A percentile compares a stretch with the other conserved stretches of the same genome.
These are phyloP conservation scores for Dendrolimus kikuchii DNA, from an alignment of 1,140 invertebrate species.

Conservation along the genomic window DNA sequence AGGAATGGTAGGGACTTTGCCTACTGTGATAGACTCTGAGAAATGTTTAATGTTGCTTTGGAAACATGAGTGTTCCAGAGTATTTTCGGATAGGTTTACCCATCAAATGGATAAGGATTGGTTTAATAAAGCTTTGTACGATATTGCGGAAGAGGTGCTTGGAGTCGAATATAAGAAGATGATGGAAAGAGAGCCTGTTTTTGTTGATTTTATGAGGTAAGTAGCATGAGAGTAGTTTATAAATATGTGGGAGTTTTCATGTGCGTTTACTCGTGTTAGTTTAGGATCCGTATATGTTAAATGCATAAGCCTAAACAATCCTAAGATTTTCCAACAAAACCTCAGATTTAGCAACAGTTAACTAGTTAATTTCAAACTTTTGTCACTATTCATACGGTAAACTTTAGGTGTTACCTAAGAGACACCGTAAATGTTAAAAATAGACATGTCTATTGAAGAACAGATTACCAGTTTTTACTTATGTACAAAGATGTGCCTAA, in stretches of 20 bases:
- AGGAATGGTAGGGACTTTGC: constrained; percentile 94
- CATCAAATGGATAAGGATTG: constrained; percentile 84
- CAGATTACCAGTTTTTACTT: too few relatives aligned
- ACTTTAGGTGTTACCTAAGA: too few relatives aligned
- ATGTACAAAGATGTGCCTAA: too few relatives aligned
- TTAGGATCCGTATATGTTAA: too few relatives aligned
- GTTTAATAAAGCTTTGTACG: constrained; percentile 81
- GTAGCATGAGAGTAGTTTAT: constrained; percentile 3
- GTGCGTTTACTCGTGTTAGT: too few relatives aligned
- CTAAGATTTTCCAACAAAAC: too few relatives aligned
- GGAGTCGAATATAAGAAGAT: constrained; percentile 80
- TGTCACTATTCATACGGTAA: too few relatives aligned
- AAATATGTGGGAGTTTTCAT: not conserved
- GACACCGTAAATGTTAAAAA: too few relatives aligned
- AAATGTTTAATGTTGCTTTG: constrained; percentile 89
- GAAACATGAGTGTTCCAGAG: constrained; percentile 95
- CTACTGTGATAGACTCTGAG: constrained; percentile 87
- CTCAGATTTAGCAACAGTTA: too few relatives aligned
- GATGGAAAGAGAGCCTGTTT: constrained; percentile 83
- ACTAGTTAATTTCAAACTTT: too few relatives aligned
- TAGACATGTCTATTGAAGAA: too few relatives aligned
- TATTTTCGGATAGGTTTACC: constrained; percentile 93
- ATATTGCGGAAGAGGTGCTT: constrained; percentile 78
- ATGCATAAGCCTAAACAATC: too few relatives aligned
- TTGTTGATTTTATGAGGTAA: constrained; percentile 95